Evolutionary conservation across 2,797 vertebrate species (phyloP), one percentile per base, ranked within the genome.

Genomic region (Oryzias sinensis): DNA sequence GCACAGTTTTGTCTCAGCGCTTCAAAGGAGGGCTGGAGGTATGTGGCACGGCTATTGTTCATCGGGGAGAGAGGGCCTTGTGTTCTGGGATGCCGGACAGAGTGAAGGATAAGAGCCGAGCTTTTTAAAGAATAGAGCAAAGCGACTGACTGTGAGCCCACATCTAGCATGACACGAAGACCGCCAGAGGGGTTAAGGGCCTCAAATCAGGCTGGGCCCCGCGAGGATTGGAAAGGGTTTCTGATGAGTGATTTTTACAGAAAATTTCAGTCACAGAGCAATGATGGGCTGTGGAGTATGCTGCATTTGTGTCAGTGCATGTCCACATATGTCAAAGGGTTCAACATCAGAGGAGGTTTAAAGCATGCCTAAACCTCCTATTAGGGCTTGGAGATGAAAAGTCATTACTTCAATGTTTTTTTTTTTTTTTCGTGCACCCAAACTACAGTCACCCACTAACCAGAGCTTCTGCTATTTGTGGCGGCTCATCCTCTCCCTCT

Each of bases 21-120:
- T 83, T 90, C 88, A 89, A 87, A 89, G 80, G 70, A 67, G 58
- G n/a, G 41, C 54, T 65, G 65, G 45, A 81, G 77, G 71, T 79
- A 79, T 78, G 79, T 70, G 76, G 74, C 68, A 52, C 60, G 50
- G 77, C 42, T 65, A 57, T 87, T 83, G 81, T 85, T 73, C 63
- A 2, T 22, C 68, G 57, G 68, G 55, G 62, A 72, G 62, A 18
- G 62, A 43, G 53, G 27, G 61, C 48, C n/a, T 61, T 51, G 46
- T 53, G 64, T 59, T 72, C 1, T 4, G 56, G 64, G 37, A 57
- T 53, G 43, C 44, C 27, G 56, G 45, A 60, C 43, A 20, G 43
- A 57, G 27, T 25, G 25, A 24, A 17, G 72, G 70, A 82, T 83
- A 66, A 76, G 56, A 81, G 49, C 8, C 18, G 45, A 20, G 70